Evolutionary conservation across 1,140 invertebrate species (phyloP).

Genomic region (Trichomalopsis sarcophagae): DNA sequence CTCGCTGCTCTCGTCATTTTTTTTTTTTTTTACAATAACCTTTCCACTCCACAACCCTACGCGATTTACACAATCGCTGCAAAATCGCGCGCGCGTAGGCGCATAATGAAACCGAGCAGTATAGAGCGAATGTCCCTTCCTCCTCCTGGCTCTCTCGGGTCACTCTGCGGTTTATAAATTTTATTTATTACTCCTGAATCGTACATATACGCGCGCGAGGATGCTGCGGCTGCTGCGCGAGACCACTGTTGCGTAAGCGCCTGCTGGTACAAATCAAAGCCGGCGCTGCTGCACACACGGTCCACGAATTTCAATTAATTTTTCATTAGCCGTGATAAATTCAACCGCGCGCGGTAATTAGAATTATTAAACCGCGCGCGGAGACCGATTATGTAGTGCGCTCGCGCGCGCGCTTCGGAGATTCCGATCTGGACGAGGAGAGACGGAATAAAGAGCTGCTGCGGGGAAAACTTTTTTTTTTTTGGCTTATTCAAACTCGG

Average conservation of each 20-base stretch:
- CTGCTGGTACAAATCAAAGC: background rate
- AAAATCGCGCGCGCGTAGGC: background rate
- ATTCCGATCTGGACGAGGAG: background rate
- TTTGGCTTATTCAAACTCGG: background rate
- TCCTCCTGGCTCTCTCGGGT: background rate
- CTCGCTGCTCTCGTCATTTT: too few species aligned
- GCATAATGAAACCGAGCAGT: constrained; percentile 29
- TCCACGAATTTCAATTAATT: constrained; percentile 49
- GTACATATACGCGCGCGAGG: background rate
- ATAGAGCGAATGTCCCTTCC: background rate
- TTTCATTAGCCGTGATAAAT: constrained; percentile 45
- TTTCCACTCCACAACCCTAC: too few species aligned
- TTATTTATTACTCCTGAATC: constrained; percentile 44
- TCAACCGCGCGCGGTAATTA: constrained; percentile 7
- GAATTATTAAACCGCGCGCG: constrained; percentile 18
- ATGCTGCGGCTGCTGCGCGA: background rate
- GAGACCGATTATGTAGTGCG: background rate
- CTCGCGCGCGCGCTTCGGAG: background rate
- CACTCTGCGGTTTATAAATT: constrained; percentile 35
- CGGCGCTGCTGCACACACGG: background rate
- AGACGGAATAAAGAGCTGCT: background rate
- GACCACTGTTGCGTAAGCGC: constrained; percentile 19
- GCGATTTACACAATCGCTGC: background rate
- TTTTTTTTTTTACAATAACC: too few species aligned
- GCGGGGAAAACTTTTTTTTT: too few species aligned